Evolutionary conservation across 30 jellyfish, hydroid and myxozoan genomes (phyloP).

Genomic region (Calvadosia cruxmelitensis): DNA sequence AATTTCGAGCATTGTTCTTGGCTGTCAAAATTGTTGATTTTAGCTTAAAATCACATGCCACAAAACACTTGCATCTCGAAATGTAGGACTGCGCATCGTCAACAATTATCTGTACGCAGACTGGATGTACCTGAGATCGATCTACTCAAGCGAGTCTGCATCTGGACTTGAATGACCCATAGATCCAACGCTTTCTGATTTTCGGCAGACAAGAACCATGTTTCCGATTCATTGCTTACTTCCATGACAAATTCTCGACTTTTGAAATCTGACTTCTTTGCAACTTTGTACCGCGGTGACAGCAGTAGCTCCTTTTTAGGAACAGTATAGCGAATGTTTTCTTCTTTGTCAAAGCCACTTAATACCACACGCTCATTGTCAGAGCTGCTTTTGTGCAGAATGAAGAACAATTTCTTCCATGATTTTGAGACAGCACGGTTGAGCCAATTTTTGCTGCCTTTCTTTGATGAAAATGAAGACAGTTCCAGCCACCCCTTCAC

Average conservation of each 20-base stretch:
- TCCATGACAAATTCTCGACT: slow-evolving; percentile 52
- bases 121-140: slow-evolving; percentile 48
- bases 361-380: slow-evolving; percentile 27
- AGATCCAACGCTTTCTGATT: slow-evolving; percentile 45
- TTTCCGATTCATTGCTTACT: slow-evolving; percentile 60
- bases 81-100: too few species aligned
- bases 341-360: slow-evolving; percentile 59
- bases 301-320: slow-evolving; percentile 34
- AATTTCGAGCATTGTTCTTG: too few species aligned
- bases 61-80: too few species aligned
- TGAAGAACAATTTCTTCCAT: slow-evolving; percentile 63
- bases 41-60: neutral
- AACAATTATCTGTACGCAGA: neutral
- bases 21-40: too few species aligned
- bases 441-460: slow-evolving; percentile 36
- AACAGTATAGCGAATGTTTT: slow-evolving; percentile 16
- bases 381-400: slow-evolving; percentile 25
- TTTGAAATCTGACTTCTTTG: slow-evolving; percentile 37
- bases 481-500: slow-evolving; percentile 72
- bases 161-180: slow-evolving; percentile 80
- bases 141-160: slow-evolving; percentile 84
- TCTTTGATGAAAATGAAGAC: slow-evolving; percentile 17
- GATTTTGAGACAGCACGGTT: slow-evolving; percentile 36
- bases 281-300: slow-evolving; percentile 55
- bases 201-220: slow-evolving; percentile 57